Evolutionary conservation across 2,888 invertebrate species (phyloP), one percentile per base, ranked within the genome.

Genomic region (Cataglyphis livida): DNA sequence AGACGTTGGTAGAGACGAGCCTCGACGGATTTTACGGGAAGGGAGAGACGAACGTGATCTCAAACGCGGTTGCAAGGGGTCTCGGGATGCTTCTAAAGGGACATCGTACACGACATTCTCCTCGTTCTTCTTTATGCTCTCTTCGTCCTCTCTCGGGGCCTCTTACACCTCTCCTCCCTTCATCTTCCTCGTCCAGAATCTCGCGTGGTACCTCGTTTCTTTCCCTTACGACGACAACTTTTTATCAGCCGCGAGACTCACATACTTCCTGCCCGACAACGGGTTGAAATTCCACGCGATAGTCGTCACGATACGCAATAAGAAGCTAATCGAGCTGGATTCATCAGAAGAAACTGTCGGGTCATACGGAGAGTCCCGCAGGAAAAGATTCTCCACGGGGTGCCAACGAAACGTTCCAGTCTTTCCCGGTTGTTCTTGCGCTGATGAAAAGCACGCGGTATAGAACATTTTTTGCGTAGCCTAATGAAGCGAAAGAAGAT

Each of bases 201-300:
- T 82, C 62, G 73, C 54, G 65, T 78, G 71, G 64, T 82, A 61
- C 73, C 64, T 82, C 74, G 79, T 82, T 89, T 83, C 85, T 65
- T 83, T 79, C 78, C 81, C 59, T 68, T 81, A 82, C 78, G 76
- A 84, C 84, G 87, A 90, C 90, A 86, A 91, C 90, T 92, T 92
- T 91, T 92, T 92, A 74, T 83, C 66, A 75, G 61, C 64, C 83
- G 87, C 89, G 84, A 86, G 88, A 84, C 84, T 88, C 87, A 89
- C 91, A 91, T 90, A 92, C 92, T 91, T 90, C 90, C 92, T 92
- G 91, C 84, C 90, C 82, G 85, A 85, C 81, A 85, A 86, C 90
- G 87, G 86, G 79, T 87, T 89, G 66, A 90, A 91, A 91, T 91
- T 91, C 91, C 88, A 83, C 83, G 85, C 87, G 85, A 87, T 88